phyloP scores from a whole-genome alignment of 2,797 vertebrate species.

The Craterocephalus amniculus region DNA sequence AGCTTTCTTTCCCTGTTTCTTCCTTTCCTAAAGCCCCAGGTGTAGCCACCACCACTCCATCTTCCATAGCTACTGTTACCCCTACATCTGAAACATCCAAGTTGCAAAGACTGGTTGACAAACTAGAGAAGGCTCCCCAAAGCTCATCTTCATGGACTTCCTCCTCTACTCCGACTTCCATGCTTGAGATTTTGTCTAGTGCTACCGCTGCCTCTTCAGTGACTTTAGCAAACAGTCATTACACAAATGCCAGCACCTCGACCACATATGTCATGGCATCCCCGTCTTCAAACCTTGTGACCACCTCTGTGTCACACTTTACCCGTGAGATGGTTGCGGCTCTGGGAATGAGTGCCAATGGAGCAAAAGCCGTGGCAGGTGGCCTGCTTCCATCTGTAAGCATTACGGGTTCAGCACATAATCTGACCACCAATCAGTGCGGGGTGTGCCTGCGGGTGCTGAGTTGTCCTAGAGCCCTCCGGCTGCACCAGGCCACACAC shows the following conservation, averaged over 20 bases:
- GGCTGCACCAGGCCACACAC: slow-evolving; percentile 91
- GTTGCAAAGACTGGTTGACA: slow-evolving; percentile 91
- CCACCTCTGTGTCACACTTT: slow-evolving; percentile 77
- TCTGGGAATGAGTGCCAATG: slow-evolving; percentile 75
- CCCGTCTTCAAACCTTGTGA: slow-evolving; percentile 70
- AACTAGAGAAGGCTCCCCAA: slow-evolving; percentile 86
- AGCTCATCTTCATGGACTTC: slow-evolving; percentile 71
- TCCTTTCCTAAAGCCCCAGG: slow-evolving; percentile 77
- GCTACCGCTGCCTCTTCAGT: slow-evolving; percentile 53
- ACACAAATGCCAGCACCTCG: slow-evolving; percentile 78
- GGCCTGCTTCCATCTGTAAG: slow-evolving; percentile 70
- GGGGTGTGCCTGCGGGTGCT: slow-evolving; percentile 89
- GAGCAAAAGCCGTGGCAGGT: slow-evolving; percentile 56
- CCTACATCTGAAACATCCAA: slow-evolving; percentile 91
- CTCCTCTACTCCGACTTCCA: slow-evolving; percentile 64
- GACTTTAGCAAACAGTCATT: slow-evolving; percentile 59
- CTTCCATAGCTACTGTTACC: slow-evolving; percentile 73
- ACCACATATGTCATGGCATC: slow-evolving; percentile 79
- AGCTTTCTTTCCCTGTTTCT: slow-evolving; percentile 79
- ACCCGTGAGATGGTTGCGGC: slow-evolving; percentile 81
- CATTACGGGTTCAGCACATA: slow-evolving; percentile 65
- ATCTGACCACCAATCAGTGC: slow-evolving; percentile 87
- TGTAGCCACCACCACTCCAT: slow-evolving; percentile 60
- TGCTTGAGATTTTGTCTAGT: slow-evolving; percentile 68
- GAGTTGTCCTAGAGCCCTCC: slow-evolving; percentile 90